These are phyloP conservation scores for Aradophagus sp. DNA, from an alignment of 1,140 invertebrate genomes.

Conservation along the genomic window DNA sequence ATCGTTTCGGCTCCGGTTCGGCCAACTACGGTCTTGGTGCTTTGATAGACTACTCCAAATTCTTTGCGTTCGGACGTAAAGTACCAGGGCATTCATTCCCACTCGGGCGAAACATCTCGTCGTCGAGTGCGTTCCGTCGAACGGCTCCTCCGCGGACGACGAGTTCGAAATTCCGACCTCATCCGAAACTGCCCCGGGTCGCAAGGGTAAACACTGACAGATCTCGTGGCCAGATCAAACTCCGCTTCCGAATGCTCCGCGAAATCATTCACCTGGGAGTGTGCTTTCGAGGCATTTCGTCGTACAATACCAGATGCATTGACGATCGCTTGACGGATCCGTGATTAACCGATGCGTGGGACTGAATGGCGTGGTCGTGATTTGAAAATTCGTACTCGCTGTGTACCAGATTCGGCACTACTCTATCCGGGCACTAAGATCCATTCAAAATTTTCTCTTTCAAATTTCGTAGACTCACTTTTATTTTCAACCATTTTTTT, in stretches of 20 bases:
- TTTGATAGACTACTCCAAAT: conserved; percentile 74
- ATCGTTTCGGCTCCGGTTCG: conserved; percentile 64
- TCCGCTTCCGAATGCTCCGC: no score
- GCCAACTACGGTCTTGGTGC: conserved; percentile 68
- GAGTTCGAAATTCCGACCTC: no score
- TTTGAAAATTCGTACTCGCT: conserved; percentile 38
- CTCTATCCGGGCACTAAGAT: conserved; percentile 74
- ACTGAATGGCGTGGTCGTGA: conserved; percentile 48
- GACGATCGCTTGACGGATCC: no score
- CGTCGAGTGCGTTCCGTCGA: no score
- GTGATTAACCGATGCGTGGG: conserved; percentile 15
- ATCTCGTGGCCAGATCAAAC: no score
- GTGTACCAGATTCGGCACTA: conserved; percentile 66
- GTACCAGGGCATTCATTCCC: conserved; percentile 51
- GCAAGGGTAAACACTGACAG: no score
- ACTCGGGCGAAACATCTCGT: conserved; percentile 4
- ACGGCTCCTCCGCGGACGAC: no score
- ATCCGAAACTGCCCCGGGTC: no score
- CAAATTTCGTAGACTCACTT: conserved; percentile 33
- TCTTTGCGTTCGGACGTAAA: conserved; percentile 42
- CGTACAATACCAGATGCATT: no score
- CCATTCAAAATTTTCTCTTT: conserved; percentile 52
- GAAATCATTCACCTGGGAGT: no score
- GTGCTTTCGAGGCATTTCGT: no score
- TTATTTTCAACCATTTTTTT: conserved; percentile 10